These are phyloP conservation scores for Clamator glandarius DNA, from an alignment of 2,797 vertebrate genomes.

Conservation along the genomic window DNA sequence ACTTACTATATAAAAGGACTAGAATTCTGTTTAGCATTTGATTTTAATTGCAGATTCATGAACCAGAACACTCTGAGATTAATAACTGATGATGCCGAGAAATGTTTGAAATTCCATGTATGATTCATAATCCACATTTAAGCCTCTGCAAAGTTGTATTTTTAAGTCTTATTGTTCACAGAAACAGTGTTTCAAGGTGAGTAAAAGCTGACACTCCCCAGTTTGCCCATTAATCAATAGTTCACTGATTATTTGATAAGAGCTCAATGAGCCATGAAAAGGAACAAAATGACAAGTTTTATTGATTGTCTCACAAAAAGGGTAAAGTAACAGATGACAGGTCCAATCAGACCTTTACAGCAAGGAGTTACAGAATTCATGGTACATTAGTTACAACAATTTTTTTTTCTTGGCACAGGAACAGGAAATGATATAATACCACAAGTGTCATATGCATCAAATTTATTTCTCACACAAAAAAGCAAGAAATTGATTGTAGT, in stretches of 20 bases:
- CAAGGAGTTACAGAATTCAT: neutral
- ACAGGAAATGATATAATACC: slow-evolving; percentile 14
- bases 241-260: slow-evolving; percentile 35
- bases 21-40: slow-evolving; percentile 12
- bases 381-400: neutral
- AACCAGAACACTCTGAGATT: neutral
- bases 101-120: neutral
- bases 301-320: slow-evolving; percentile 49
- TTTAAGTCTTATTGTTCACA: slow-evolving; percentile 1
- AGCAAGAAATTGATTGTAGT: neutral
- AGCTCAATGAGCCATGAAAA: slow-evolving; percentile 37
- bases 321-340: slow-evolving; percentile 30
- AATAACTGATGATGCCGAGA: slow-evolving; percentile 22
- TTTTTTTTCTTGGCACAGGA: slow-evolving; percentile 25
- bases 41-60: slow-evolving; percentile 52
- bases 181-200: neutral
- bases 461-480: neutral
- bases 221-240: slow-evolving; percentile 43
- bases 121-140: neutral
- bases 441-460: neutral
- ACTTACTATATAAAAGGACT: slow-evolving; percentile 45
- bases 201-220: slow-evolving; percentile 13
- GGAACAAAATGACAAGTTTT: slow-evolving; percentile 42
- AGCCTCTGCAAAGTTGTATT: neutral
- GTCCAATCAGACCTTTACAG: neutral